Base-by-base conservation (phyloP, 2,113 vertebrate genomes). In the Bettongia penicillata region DNA sequence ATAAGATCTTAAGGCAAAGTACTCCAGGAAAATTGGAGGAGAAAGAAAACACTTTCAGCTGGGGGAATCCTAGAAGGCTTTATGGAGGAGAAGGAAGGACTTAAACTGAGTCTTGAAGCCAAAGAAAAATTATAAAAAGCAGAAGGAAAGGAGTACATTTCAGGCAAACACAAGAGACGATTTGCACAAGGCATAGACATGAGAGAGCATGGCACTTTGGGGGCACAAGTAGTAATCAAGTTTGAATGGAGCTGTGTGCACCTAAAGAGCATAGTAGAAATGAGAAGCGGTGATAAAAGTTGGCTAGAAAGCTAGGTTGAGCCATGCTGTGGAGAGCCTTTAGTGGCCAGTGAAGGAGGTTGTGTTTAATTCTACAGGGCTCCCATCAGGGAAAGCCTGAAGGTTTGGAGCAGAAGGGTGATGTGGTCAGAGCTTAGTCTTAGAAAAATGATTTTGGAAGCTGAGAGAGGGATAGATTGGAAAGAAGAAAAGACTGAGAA, bases 271-370 rank as follows among this genome's bases (percentile, higher is more conserved):
- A 9, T 2, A 28, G 55, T 0, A 68, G 12, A 37, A 68, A 22
- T 77, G 68, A 77, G 5, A 7, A 43, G 43, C 7, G 37, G 37
- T 77, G 68, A 19, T 19, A 22, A 43, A n/a, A 37, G 53, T 55
- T 31, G 12, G 14, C 68, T 77, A 37, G 61, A 37, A 68, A 68
- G 61, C 28, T 31, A 3, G 10, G 2, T 28, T 61, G 9, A 61
- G 57, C 28, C 28, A 28, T 31, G 1, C 25, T 10, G 10, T 0
- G 2, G 8, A 61, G 26, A 61, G 28, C 57, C 28, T 31, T 19
- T 0, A 4, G 16, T 0, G 37, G 37, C 68, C 0, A 6, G 19
- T 6, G 1, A n/a, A 43, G 6, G 16, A 77, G 37, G 37, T 43
- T 37, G 31, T n/a, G 8, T 68, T 6, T 37, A 12, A 68, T 19